Base-by-base conservation (phyloP, 2,113 vertebrate genomes). In the Notarius quadriscutis region DNA sequence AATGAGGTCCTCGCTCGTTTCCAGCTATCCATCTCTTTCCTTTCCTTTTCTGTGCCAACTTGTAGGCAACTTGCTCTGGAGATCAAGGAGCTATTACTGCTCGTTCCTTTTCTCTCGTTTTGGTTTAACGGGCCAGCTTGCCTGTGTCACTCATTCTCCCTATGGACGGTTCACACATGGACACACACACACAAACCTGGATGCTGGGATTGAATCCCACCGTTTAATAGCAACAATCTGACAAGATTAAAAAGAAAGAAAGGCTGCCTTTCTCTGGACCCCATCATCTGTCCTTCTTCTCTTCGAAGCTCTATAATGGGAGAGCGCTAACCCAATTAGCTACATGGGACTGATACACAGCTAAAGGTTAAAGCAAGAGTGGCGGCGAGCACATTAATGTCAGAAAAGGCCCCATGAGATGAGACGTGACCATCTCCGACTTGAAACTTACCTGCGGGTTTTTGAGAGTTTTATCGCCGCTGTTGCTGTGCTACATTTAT, bases 321-420 rank as follows among this genome's bases (percentile, higher is more conserved):
- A 90, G 63, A 71, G 69, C 11, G 60, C 86, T 88, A 86, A 88
- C 89, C 86, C 89, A 90, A 81, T 88, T 88, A 90, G 87, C 74
- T 85, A 60, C 25, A 34, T 22, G 41, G 79, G 53, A 58, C 62
- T 72, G 65, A 72, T 84, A 77, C 65, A 58, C 81, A 48, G 89
- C 87, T 88, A 83, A 88, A 88, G 87, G 87, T 74, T 86, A 80
- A 88, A 90, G 86, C 63, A 77, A 84, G 81, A 84, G 81, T 67
- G 74, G 58, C 75, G 74, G 69, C 9, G 55, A 86, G 72, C 50
- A 69, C 85, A 85, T 85, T 85, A 82, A 77, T 62, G 74, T 27
- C 87, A 82, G 81, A 82, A 88, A 77, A 82, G 82, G 65, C 65
- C 85, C 80, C 77, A 0, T n/a, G 89, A 87, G 89, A 0, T n/a